phyloP scores from a whole-genome alignment of 2,113 vertebrate genomes.

The Sminthopsis crassicaudata region DNA sequence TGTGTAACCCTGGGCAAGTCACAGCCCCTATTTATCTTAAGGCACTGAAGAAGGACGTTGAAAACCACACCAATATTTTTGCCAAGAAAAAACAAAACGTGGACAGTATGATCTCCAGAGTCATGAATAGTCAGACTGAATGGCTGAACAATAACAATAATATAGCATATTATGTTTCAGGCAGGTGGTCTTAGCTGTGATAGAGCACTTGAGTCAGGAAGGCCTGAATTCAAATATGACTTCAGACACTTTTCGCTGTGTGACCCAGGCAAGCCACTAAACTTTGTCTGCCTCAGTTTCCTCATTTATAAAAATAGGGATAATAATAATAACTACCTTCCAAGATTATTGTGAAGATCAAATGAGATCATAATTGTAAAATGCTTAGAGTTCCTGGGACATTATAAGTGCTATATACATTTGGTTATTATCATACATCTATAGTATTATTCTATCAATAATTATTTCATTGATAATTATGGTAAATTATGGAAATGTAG shows the following conservation, averaged over 20 bases:
- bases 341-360: not conserved
- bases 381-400: not conserved
- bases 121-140: not conserved
- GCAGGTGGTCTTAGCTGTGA: not conserved
- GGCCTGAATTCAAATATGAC: no score
- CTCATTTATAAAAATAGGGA: not conserved
- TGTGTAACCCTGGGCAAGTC: not conserved
- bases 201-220: not conserved
- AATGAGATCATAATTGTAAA: not conserved
- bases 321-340: not conserved
- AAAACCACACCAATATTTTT: not conserved
- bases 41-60: not conserved
- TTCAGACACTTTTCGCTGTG: not conserved
- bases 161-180: not conserved
- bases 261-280: not conserved
- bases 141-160: not conserved
- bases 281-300: not conserved
- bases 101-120: not conserved
- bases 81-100: no score
- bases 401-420: not conserved
- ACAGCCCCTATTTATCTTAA: not conserved
- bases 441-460: no score
- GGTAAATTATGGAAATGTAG: no score
- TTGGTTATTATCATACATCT: not conserved
- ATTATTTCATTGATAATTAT: no score